These are phyloP conservation scores for Nannoperca australis DNA, from an alignment of 2,797 vertebrate species.

Conservation along the genomic window DNA sequence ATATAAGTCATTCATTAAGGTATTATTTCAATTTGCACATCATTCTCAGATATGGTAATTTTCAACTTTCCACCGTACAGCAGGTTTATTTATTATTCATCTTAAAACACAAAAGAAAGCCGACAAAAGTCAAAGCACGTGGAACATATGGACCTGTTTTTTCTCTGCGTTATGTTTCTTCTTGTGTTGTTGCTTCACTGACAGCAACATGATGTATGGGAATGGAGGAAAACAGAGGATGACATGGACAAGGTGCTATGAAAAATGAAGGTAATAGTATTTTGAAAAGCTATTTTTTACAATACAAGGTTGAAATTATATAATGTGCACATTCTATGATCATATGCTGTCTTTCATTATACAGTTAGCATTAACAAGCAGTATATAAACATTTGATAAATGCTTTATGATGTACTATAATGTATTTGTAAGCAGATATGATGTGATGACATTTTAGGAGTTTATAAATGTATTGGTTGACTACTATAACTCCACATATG, in stretches of 20 bases:
- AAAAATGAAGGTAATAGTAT: background rate
- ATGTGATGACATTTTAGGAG: too few species aligned
- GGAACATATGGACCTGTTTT: background rate
- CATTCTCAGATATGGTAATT: background rate
- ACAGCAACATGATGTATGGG: background rate
- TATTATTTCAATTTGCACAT: background rate
- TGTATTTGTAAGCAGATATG: background rate
- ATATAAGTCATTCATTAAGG: background rate
- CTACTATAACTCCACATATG: background rate
- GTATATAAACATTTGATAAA: background rate
- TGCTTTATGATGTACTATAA: background rate
- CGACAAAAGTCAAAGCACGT: background rate
- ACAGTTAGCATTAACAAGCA: background rate
- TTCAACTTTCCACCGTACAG: background rate
- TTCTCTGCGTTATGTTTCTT: background rate
- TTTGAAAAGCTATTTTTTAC: background rate
- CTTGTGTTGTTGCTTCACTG: too few species aligned
- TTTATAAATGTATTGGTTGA: background rate
- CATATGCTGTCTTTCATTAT: background rate
- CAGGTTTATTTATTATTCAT: constrained; percentile 4
- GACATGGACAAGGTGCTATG: background rate
- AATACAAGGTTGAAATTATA: too few species aligned
- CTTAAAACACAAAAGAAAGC: background rate
- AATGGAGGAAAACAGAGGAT: background rate
- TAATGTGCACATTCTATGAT: background rate